Evolutionary conservation across 1,140 invertebrate species (phyloP), one percentile per base, ranked within the genome.

Genomic region (Aphidius gifuensis): DNA sequence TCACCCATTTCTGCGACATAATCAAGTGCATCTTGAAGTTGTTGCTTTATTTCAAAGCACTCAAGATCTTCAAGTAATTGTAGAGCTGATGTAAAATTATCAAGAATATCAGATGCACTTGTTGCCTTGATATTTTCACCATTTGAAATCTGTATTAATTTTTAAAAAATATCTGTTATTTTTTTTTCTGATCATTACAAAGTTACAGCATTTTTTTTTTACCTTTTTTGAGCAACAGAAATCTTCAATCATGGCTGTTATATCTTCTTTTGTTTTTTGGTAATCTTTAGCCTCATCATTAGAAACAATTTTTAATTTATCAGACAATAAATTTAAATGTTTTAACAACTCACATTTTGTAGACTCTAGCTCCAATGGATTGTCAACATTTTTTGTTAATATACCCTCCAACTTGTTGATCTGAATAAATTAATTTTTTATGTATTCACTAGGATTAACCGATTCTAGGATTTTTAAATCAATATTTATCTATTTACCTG

Each of bases 1-100:
- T 65, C 61, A 39, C 77, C 71, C 79, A 80, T 81, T 68, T 80
- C 78, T 62, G 67, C 72, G 5, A 81, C 66, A 58, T 80, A 80
- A 11, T 75, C 65, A 11, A 70, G 63, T 59, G 73, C 77, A 58
- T 79, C 75, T 58, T 71, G 65, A 5, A 81, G 57, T 61, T 73
- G 74, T 50, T 78, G 74, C 60, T 78, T 80, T 21, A 80, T 53
- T 16, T 74, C 69, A n/a, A 71, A 47, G 48, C 68, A 73, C 61
- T 80, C 76, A 21, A 75, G 61, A 55, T 74, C 71, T 62, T 81
- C 79, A 16, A 80, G 50, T 49, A 62, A 60, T 68, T 73, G 69
- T 0, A 81, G 60, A n/a, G 72, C 64, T 23, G 44, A 51, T 40
- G 43, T 58, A 55, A 81, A 72, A 43, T 74, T 74, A 7, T 71